A percentile compares a stretch with the other conserved stretches of the same genome.
phyloP scores from a whole-genome alignment of 2,888 invertebrate genomes.

The Perizoma affinitatum region DNA sequence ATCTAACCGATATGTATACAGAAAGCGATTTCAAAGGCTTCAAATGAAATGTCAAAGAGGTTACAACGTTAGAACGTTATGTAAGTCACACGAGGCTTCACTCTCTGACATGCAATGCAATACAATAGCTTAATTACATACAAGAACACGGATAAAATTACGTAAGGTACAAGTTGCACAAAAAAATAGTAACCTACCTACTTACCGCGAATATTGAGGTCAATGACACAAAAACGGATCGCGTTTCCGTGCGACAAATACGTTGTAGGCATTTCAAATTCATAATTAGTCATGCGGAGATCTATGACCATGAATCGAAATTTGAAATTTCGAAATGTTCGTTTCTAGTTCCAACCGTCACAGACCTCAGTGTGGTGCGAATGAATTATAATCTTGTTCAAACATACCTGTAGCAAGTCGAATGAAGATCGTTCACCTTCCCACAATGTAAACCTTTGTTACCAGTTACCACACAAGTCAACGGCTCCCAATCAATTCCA shows the following conservation, averaged over 20 bases:
- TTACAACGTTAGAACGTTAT: slow-evolving; percentile 70
- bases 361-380: slow-evolving; percentile 24
- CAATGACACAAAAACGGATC: slow-evolving; percentile 75
- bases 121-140: slow-evolving; percentile 71
- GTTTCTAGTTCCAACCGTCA: slow-evolving; percentile 44
- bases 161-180: slow-evolving; percentile 64
- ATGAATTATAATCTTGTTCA: slow-evolving; percentile 58
- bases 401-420: slow-evolving; percentile 76
- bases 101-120: slow-evolving; percentile 62
- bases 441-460: slow-evolving; percentile 79
- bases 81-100: slow-evolving; percentile 57
- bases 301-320: slow-evolving; percentile 51
- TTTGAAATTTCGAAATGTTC: slow-evolving; percentile 50
- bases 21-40: slow-evolving; percentile 59
- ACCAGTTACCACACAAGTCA: slow-evolving; percentile 77
- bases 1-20: slow-evolving; percentile 47
- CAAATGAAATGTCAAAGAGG: slow-evolving; percentile 73
- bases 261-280: slow-evolving; percentile 64
- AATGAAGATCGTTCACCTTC: slow-evolving; percentile 78
- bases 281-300: slow-evolving; percentile 64
- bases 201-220: slow-evolving; percentile 66
- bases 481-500: slow-evolving; percentile 78
- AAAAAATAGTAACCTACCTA: slow-evolving; percentile 66
- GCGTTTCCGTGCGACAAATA: slow-evolving; percentile 59
- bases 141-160: slow-evolving; percentile 60